Conservation (phyloP, 2,797 vertebrate species). For the Bovichtus variegatus region DNA sequence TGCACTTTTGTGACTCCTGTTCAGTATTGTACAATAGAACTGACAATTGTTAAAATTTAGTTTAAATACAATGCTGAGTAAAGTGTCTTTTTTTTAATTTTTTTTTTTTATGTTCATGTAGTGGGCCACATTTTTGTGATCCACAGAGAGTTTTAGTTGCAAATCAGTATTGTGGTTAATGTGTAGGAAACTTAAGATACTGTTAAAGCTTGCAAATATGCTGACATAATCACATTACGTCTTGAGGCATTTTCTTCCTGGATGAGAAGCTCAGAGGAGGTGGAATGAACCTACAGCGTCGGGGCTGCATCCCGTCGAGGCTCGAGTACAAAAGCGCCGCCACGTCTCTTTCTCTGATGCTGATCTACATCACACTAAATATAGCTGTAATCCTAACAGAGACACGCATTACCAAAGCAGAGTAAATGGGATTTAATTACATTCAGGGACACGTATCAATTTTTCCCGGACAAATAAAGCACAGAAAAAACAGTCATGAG, state of each 20-base stretch:
- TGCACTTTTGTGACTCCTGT: constrained; percentile 89
- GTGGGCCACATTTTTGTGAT: background rate
- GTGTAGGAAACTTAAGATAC: constrained; percentile 7
- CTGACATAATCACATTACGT: constrained; percentile 32
- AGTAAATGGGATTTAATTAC: constrained; percentile 47
- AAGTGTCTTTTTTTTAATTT: constrained; percentile 55
- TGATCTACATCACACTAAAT: constrained; percentile 64
- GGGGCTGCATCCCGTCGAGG: constrained; percentile 39
- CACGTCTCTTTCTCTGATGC: constrained; percentile 43
- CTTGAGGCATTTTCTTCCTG: constrained; percentile 36
- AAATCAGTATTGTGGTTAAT: constrained; percentile 6
- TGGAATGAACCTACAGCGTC: constrained; percentile 35
- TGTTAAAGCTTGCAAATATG: constrained; percentile 22
- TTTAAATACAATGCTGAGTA: constrained; percentile 80
- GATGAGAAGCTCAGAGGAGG: constrained; percentile 44
- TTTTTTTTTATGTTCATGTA: background rate
- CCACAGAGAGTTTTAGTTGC: background rate
- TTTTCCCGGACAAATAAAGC: constrained; percentile 41
- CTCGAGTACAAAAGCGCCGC: constrained; percentile 42
- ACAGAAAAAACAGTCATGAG: constrained; percentile 8
- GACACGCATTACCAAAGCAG: constrained; percentile 19
- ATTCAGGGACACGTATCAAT: constrained; percentile 12
- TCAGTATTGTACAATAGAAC: constrained; percentile 89
- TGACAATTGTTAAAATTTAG: constrained; percentile 91
- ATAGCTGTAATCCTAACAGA: constrained; percentile 59